These are phyloP conservation scores for Calliphora vomitoria DNA, from an alignment of 2,888 invertebrate species.

Conservation along the genomic window DNA sequence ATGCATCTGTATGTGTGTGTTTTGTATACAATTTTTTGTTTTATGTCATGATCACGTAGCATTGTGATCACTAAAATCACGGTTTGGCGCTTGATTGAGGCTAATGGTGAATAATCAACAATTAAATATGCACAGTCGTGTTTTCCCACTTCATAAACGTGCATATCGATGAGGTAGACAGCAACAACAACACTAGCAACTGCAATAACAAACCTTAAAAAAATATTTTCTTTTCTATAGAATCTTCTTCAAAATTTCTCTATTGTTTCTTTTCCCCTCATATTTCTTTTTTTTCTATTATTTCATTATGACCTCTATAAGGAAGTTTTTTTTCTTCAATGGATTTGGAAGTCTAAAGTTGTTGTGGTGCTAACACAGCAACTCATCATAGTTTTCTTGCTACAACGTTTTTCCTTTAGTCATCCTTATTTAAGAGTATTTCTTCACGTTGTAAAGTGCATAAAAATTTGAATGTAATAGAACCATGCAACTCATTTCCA, in stretches of 20 bases:
- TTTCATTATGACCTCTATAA: slow-evolving; percentile 60
- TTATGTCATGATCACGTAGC: slow-evolving; percentile 71
- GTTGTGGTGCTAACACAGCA: background rate
- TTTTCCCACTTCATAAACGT: slow-evolving; percentile 75
- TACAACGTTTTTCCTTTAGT: slow-evolving; percentile 30
- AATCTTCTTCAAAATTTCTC: slow-evolving; percentile 35
- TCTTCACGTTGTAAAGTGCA: slow-evolving; percentile 25
- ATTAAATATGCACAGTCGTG: slow-evolving; percentile 76
- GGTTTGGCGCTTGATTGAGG: slow-evolving; percentile 74
- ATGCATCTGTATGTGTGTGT: background rate
- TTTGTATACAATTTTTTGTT: slow-evolving; percentile 4
- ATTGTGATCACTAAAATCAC: slow-evolving; percentile 72
- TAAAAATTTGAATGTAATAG: background rate
- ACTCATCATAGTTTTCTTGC: slow-evolving; percentile 38
- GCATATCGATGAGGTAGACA: slow-evolving; percentile 56
- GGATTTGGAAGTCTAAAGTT: background rate
- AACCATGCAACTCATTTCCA: slow-evolving; percentile 1
- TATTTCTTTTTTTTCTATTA: background rate
- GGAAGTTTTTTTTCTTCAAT: background rate
- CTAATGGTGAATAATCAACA: slow-evolving; percentile 74
- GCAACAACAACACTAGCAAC: slow-evolving; percentile 23
- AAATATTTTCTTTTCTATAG: slow-evolving; percentile 31
- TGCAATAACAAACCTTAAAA: slow-evolving; percentile 28
- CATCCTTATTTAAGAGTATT: slow-evolving; percentile 27
- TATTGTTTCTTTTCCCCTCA: slow-evolving; percentile 22